Conservation (phyloP, 2,113 vertebrate species). For the Hucho hucho region DNA sequence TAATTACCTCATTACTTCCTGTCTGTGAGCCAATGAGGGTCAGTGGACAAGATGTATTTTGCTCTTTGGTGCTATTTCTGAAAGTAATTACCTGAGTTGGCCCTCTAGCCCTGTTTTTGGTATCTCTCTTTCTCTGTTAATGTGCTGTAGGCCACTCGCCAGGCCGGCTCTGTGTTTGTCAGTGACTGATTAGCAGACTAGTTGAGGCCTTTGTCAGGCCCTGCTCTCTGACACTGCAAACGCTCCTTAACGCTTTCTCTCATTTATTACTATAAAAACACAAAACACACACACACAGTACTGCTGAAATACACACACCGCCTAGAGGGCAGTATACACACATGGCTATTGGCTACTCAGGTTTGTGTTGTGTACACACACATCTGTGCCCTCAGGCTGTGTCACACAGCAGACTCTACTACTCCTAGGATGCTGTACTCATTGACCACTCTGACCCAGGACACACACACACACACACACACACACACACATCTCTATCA, state of each 20-base stretch:
- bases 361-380: not conserved
- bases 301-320: conserved; percentile 1
- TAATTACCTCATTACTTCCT: conserved; percentile 32
- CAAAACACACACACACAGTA: no score
- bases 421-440: not conserved
- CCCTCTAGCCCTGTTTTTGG: not conserved
- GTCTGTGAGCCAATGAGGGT: conserved; percentile 16
- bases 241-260: conserved; percentile 23
- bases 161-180: not conserved
- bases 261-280: conserved; percentile 29
- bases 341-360: not conserved
- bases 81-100: no score
- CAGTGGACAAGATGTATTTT: no score
- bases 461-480: not conserved
- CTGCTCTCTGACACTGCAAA: conserved; percentile 39
- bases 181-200: conserved; percentile 13
- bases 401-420: not conserved
- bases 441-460: not conserved
- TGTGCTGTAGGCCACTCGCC: not conserved
- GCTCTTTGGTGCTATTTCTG: no score
- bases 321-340: not conserved
- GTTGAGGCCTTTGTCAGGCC: conserved; percentile 30
- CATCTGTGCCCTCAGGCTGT: conserved; percentile 4
- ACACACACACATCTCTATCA: not conserved
- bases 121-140: not conserved